Base-by-base conservation (phyloP, 2,888 invertebrate species). In the Nomada ruficornis region DNA sequence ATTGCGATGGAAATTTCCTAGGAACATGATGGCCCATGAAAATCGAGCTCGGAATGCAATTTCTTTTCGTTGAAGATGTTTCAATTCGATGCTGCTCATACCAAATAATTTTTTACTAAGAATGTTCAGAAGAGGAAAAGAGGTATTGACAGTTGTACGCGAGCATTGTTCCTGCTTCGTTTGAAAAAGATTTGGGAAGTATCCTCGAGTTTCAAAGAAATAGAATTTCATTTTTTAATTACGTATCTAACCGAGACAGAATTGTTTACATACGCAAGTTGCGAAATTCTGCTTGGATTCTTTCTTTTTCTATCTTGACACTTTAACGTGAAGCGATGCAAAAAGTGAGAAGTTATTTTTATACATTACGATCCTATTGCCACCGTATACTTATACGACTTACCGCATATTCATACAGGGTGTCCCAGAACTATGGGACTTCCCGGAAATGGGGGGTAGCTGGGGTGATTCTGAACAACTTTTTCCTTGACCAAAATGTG, bases 311-410 rank as follows among this genome's bases (percentile, higher is more conserved):
- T 36, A n/a, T 15, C 42, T 20, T n/a, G 60, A 36, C 11, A 15
- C 57, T 50, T 44, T n/a, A 15, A 42, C 13, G n/a, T 0, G 18
- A 36, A 36, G 23, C n/a, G 2, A 5, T 42, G 50, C 11, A 15
- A 54, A 23, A 23, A 62, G 18, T 13, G 13, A 20, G 50, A 20
- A 47, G 62, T 78, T 78, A 74, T 74, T 74, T 78, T 78, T 78
- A 9, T 74, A 36, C 7, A 78, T 67, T n/a, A 29, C 26, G 73
- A 64, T 57, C 5, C 50, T 42, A 13, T 59, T 64, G 47, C 29
- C 26, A 9, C 4, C 36, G 20, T 44, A 13, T 26, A 7, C 36
- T 9, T 36, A 36, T 47, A 47, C 68, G 75, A 68, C 55, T 47
- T 55, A 42, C 77, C 47, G 44, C 44, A 47, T 76, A 70, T 80